Percentiles rank a stretch among this genome's conserved stretches.
Conservation (phyloP, 64 coral and sea anemone genomes). For the Porites lutea region DNA sequence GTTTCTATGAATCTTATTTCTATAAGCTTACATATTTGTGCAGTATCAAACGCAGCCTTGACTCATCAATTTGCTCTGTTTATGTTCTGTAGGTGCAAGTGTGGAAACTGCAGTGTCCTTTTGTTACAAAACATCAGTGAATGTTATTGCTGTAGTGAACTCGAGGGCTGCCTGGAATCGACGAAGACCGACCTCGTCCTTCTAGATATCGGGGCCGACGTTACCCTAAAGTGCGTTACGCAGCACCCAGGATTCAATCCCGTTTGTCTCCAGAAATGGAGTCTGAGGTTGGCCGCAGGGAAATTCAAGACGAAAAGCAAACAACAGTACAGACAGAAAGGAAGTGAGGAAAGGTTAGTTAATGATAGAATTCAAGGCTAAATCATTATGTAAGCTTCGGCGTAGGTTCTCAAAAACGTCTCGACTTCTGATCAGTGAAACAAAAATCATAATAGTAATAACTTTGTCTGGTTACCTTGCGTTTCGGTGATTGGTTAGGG, state of each 20-base stretch:
- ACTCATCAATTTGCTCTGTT: not conserved
- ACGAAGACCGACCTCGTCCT: conserved; percentile 53
- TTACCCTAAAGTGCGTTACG: conserved; percentile 15
- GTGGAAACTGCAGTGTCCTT: conserved; percentile 35
- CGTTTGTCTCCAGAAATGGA: conserved; percentile 75
- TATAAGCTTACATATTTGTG: not conserved
- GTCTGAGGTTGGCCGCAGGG: conserved; percentile 8
- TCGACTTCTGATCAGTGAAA: too few relatives aligned
- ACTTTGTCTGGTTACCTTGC: too few relatives aligned
- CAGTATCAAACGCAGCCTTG: too few relatives aligned
- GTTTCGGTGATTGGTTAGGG: too few relatives aligned
- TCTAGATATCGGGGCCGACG: conserved; percentile 13
- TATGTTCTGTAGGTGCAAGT: conserved; percentile 60
- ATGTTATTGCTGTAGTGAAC: conserved; percentile 68
- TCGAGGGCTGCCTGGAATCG: conserved; percentile 53
- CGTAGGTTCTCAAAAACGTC: not conserved
- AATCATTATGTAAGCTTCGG: not conserved
- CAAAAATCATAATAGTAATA: too few relatives aligned
- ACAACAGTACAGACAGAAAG: conserved; percentile 20
- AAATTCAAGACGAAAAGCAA: conserved; percentile 44
- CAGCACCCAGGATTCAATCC: conserved; percentile 41
- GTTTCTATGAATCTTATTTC: not conserved
- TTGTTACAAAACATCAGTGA: conserved; percentile 50
- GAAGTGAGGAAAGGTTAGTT: conserved; percentile 45
- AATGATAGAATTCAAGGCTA: not conserved